Evolutionary conservation across 2,888 invertebrate species (phyloP), one percentile per base, ranked within the genome.

Genomic region (Drosophila percnosoma): DNA sequence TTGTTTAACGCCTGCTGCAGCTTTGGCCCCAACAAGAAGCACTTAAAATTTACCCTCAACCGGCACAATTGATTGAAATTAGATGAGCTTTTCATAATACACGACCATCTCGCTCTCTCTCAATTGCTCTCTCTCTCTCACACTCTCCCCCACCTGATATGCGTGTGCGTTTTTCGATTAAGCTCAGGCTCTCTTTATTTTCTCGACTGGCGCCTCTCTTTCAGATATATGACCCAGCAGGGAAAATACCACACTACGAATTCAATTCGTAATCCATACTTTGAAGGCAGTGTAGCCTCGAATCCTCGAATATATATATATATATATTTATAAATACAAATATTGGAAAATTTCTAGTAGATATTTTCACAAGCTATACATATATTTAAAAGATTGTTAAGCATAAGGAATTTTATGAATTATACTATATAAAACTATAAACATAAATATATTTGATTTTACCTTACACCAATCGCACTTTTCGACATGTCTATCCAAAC

Each of bases 61-160:
- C 75, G 88, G 78, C 82, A 74, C 85, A 88, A 87, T 89, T 90
- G 88, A 88, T 88, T 88, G 88, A 89, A 89, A 89, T 88, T 90
- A 90, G 90, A 90, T 90, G 90, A 89, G 90, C 85, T 88, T 90
- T 90, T 87, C 86, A 90, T 90, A 90, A 90, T 85, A 79, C 88
- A 83, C 67, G 71, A 74, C 87, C 73, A 82, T 87, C 59, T 68
- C 75, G 34, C 38, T 10, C 3, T 2, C 60, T 13, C n/a, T 4
- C 6, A 6, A 11, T 29, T 4, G 2, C 45, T 55, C 55, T 18
- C 49, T 40, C 15, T n/a, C 31, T 40, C 52, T n/a, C 6, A 5
- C 13, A 7, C 11, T 53, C 21, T 53, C 1, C n/a, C n/a, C 27
- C 24, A 27, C 48, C 48, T 54, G 52, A 31, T 55, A 54, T 52